Percentiles rank a stretch among this genome's conserved stretches.
Evolutionary conservation across 2,113 vertebrate species (phyloP).

Genomic region (Nansenia antarctica): DNA sequence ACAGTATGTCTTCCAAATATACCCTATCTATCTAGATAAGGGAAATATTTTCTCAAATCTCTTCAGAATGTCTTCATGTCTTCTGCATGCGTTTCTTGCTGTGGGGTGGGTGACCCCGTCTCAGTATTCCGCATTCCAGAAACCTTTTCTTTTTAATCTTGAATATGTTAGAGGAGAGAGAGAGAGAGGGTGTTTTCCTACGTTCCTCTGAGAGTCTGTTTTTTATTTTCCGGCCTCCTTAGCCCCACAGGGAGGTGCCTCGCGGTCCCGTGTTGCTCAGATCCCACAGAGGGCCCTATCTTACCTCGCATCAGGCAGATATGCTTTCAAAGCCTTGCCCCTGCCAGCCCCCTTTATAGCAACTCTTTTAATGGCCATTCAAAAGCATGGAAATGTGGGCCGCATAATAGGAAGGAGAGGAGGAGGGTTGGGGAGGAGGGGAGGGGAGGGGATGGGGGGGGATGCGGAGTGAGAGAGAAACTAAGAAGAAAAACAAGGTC

Average conservation of each 20-base stretch:
- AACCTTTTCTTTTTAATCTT: neutral
- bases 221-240: slow-evolving; percentile 10
- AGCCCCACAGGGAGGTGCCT: slow-evolving; percentile 30
- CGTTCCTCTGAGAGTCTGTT: slow-evolving; percentile 6
- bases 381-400: slow-evolving; percentile 34
- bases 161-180: neutral
- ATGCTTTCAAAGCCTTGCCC: slow-evolving; percentile 42
- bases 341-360: slow-evolving; percentile 31
- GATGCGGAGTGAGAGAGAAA: neutral
- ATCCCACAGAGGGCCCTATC: slow-evolving; percentile 25
- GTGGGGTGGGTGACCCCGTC: too few species aligned
- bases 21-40: too few species aligned
- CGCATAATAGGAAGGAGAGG: neutral
- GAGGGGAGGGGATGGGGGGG: neutral
- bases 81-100: too few species aligned
- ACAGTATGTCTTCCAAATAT: too few species aligned
- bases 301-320: slow-evolving; percentile 30
- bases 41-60: too few species aligned
- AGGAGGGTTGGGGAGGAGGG: neutral
- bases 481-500: neutral
- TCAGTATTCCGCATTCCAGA: too few species aligned
- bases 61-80: too few species aligned
- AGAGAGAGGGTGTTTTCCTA: neutral
- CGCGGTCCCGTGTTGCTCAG: neutral
- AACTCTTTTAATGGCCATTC: slow-evolving; percentile 35